Evolutionary conservation across 2,797 vertebrate genomes (phyloP).

Genomic region (Masticophis lateralis): DNA sequence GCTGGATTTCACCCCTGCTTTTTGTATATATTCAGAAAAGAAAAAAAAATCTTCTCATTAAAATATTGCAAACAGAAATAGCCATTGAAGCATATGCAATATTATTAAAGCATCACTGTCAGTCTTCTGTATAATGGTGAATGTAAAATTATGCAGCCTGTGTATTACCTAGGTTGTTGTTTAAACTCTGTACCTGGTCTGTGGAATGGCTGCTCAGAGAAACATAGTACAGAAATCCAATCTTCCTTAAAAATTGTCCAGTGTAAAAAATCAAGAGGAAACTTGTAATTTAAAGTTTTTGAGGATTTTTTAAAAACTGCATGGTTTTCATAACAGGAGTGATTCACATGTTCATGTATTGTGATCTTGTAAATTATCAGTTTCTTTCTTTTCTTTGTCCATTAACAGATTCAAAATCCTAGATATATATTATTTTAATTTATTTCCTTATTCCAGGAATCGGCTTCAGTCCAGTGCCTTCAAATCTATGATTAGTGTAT

Average conservation of each 20-base stretch:
- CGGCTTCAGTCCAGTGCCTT: background rate
- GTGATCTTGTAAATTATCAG: background rate
- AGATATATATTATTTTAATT: background rate
- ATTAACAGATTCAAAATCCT: background rate
- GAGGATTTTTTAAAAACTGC: background rate
- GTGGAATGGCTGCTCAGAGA: background rate
- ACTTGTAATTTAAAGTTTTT: background rate
- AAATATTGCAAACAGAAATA: background rate
- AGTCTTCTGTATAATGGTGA: background rate
- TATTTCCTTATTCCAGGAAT: background rate
- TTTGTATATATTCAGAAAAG: background rate
- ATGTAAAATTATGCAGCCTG: background rate
- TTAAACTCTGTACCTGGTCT: background rate
- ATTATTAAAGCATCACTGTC: background rate
- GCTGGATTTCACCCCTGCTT: no score
- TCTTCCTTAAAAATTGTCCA: background rate
- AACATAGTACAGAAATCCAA: background rate
- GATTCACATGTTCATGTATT: background rate
- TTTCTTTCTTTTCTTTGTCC: background rate
- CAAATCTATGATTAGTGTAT: background rate
- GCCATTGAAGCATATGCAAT: background rate
- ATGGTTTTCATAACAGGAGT: background rate
- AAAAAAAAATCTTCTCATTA: background rate
- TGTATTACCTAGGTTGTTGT: background rate
- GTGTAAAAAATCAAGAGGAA: background rate